phyloP scores from a whole-genome alignment of 2,888 invertebrate genomes.

The Pedicia rivosa region DNA sequence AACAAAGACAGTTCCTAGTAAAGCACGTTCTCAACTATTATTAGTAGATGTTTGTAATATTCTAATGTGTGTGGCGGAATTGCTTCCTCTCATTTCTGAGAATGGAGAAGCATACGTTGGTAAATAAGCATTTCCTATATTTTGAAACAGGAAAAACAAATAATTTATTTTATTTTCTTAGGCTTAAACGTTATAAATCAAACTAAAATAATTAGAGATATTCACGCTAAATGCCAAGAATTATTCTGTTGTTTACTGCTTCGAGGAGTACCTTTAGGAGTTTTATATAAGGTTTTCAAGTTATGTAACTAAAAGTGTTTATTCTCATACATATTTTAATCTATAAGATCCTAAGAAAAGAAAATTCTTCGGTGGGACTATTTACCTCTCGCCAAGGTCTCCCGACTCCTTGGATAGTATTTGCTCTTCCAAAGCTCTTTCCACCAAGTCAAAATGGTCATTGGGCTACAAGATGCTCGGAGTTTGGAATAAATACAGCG shows the following conservation, averaged over 20 bases:
- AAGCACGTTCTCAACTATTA: slow-evolving; percentile 39
- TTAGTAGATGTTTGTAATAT: slow-evolving; percentile 62
- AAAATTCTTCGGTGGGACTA: slow-evolving; percentile 37
- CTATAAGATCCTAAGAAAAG: slow-evolving; percentile 36
- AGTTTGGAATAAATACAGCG: slow-evolving; percentile 41
- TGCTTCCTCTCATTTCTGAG: slow-evolving; percentile 51
- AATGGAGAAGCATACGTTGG: slow-evolving; percentile 38
- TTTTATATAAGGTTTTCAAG: slow-evolving; percentile 55
- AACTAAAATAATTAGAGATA: slow-evolving; percentile 56
- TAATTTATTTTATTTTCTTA: background rate
- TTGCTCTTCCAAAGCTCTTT: slow-evolving; percentile 47
- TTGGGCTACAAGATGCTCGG: slow-evolving; percentile 30
- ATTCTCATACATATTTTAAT: background rate
- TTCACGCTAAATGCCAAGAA: slow-evolving; percentile 70
- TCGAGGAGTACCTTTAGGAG: slow-evolving; percentile 58
- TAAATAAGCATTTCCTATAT: slow-evolving; percentile 10
- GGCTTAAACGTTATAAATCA: slow-evolving; percentile 41
- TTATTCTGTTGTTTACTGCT: slow-evolving; percentile 56
- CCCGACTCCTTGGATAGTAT: slow-evolving; percentile 53
- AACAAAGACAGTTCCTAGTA: slow-evolving; percentile 48
- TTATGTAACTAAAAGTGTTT: no score
- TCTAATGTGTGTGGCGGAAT: slow-evolving; percentile 54
- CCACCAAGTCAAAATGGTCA: slow-evolving; percentile 29
- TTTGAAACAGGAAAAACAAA: background rate
- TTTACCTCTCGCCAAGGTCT: slow-evolving; percentile 36